Percentiles rank a stretch among this genome's conserved stretches.
Evolutionary conservation across 2,797 vertebrate genomes (phyloP).

Genomic region (Oreonectes daqikongensis): DNA sequence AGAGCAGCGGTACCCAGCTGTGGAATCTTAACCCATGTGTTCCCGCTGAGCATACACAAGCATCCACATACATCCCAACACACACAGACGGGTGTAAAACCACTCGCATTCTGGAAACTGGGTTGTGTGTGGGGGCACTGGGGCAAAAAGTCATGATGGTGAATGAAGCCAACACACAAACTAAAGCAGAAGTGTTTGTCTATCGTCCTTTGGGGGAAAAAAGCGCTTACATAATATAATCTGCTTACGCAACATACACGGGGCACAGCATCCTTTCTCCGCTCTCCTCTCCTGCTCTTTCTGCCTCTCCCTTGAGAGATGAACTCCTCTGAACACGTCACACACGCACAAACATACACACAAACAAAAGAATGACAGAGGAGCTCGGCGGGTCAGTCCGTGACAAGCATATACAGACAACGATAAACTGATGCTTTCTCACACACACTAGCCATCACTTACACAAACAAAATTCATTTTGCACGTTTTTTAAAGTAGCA

Average conservation of each 20-base stretch:
- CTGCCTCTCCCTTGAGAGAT: slow-evolving; percentile 42
- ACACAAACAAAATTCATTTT: not conserved
- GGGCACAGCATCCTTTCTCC: slow-evolving; percentile 47
- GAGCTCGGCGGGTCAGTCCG: slow-evolving; percentile 1
- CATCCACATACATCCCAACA: slow-evolving; percentile 16
- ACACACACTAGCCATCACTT: not conserved
- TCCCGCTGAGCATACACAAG: too few species aligned
- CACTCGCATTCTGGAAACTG: slow-evolving; percentile 31
- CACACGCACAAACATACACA: slow-evolving; percentile 46
- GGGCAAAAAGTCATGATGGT: slow-evolving; percentile 40
- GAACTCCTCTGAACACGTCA: slow-evolving; percentile 41
- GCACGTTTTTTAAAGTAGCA: too few species aligned
- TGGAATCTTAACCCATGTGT: slow-evolving; percentile 54
- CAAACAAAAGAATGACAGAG: slow-evolving; percentile 21
- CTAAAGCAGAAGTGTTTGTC: slow-evolving; percentile 49
- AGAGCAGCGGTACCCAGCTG: slow-evolving; percentile 54
- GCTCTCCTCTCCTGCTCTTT: not conserved
- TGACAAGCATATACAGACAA: slow-evolving; percentile 7
- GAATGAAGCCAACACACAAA: slow-evolving; percentile 37
- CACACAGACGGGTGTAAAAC: slow-evolving; percentile 14
- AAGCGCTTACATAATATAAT: slow-evolving; percentile 72
- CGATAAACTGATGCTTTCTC: slow-evolving; percentile 12
- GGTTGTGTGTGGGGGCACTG: slow-evolving; percentile 15
- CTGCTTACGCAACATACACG: slow-evolving; percentile 72
- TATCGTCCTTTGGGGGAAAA: slow-evolving; percentile 51